These are phyloP conservation scores for Sebastes trivittatus DNA, from an alignment of 2,797 vertebrate genomes.

Conservation along the genomic window DNA sequence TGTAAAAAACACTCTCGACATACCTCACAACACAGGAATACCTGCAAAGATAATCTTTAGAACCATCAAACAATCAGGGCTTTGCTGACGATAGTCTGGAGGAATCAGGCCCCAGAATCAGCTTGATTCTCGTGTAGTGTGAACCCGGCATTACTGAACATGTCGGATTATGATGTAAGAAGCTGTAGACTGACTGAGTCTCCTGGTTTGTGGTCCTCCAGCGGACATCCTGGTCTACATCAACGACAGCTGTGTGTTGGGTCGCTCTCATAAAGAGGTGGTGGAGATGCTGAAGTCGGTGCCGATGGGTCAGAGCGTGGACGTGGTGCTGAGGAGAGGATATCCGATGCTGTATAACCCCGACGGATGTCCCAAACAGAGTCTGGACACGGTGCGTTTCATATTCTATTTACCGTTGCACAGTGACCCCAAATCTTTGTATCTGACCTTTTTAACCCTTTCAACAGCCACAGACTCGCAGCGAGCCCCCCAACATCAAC, in stretches of 20 bases:
- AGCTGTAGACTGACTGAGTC: not conserved
- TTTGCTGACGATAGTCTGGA: too few species aligned
- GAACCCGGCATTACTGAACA: not conserved
- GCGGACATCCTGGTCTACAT: slow-evolving; percentile 85
- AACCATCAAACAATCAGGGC: too few species aligned
- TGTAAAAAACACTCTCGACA: too few species aligned
- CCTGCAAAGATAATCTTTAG: too few species aligned
- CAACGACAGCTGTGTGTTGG: slow-evolving; percentile 81
- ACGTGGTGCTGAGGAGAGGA: slow-evolving; percentile 83
- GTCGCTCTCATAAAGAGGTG: slow-evolving; percentile 81
- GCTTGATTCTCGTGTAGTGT: too few species aligned
- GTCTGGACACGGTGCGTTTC: slow-evolving; percentile 48
- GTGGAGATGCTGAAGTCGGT: slow-evolving; percentile 83
- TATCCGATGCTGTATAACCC: slow-evolving; percentile 86
- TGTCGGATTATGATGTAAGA: not conserved
- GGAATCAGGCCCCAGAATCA: too few species aligned
- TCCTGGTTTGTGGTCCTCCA: slow-evolving; percentile 35
- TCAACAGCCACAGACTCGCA: slow-evolving; percentile 55
- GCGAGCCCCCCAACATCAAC: slow-evolving; percentile 37
- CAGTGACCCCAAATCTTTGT: not conserved
- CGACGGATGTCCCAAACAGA: slow-evolving; percentile 81
- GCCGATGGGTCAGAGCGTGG: slow-evolving; percentile 82
- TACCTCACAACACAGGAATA: too few species aligned
- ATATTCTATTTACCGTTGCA: not conserved
- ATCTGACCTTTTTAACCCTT: not conserved